Evolutionary conservation across 2,797 vertebrate species (phyloP), one percentile per base, ranked within the genome.

Genomic region (Acestrorhynchus altus): DNA sequence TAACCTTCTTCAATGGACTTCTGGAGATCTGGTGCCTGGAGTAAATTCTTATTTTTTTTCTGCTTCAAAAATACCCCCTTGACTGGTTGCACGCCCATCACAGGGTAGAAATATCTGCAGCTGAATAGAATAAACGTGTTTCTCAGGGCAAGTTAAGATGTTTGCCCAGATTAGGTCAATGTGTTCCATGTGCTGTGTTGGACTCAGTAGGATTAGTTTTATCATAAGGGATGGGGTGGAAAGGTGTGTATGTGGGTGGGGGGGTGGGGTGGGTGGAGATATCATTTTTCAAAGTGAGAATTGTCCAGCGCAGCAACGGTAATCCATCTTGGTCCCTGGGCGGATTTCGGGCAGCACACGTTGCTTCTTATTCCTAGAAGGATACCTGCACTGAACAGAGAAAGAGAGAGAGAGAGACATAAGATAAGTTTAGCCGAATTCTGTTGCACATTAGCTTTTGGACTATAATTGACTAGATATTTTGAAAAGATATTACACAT

Each of bases 231-330:
- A 92, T 89, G 77, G 78, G 82, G 47, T 35, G 80, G 90, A 20
- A 22, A 49, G 46, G 46, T 6, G 49, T n/a, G n/a, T n/a, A n/a
- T n/a, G n/a, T n/a, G n/a, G n/a, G n/a, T n/a, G n/a, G n/a, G n/a
- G n/a, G n/a, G n/a, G n/a, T 78, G 82, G 47, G 56, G 31, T 2
- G 6, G 31, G 31, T 79, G 89, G 88, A 88, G 89, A 91, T 92
- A 91, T 92, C 89, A 91, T 94, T 93, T 93, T 91, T 94, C 92
- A 94, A 91, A 93, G 90, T 86, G 88, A 86, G 90, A 92, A 91
- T 93, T 85, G 52, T 88, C 91, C 86, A 88, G 89, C 88, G 52
- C 91, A 93, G 92, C 92, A 91, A 76, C 82, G 88, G 92, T 93
- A 92, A 94, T 94, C 92, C 90, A 93, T 94, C 93, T 93, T 91